A percentile compares a stretch with the other conserved stretches of the same genome.
phyloP scores from a whole-genome alignment of 2,113 vertebrate genomes.

The Myotis davidii region DNA sequence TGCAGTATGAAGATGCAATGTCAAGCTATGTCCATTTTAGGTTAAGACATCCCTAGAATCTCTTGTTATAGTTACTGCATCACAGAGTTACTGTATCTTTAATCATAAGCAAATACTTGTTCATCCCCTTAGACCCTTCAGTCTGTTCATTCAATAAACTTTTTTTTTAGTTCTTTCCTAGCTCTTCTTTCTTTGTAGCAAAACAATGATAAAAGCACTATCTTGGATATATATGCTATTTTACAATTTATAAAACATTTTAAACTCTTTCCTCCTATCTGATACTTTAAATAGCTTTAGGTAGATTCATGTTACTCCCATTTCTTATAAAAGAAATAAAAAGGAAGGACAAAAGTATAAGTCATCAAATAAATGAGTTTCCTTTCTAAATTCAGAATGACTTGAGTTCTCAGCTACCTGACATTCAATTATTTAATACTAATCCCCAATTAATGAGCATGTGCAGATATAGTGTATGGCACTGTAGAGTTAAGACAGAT shows the following conservation, averaged over 20 bases:
- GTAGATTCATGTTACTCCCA: neutral
- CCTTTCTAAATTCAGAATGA: conserved; percentile 5
- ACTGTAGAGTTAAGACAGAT: neutral
- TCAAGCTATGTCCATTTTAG: neutral
- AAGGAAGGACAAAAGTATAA: neutral
- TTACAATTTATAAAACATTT: neutral
- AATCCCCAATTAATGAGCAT: neutral
- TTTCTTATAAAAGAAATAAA: neutral
- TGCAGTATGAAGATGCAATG: fast-evolving
- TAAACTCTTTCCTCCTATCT: neutral
- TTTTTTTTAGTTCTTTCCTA: neutral
- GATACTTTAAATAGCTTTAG: neutral
- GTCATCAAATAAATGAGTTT: neutral
- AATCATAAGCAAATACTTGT: neutral
- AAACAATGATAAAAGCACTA: neutral
- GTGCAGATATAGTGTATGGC: neutral
- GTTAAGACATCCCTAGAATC: neutral
- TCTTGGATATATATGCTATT: neutral
- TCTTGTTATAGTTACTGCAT: neutral
- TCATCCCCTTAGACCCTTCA: neutral
- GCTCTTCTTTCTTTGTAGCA: neutral
- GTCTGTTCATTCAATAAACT: neutral
- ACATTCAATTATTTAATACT: neutral
- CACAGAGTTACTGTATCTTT: neutral
- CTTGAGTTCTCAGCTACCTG: neutral